A percentile compares a stretch with the other conserved stretches of the same genome.
Evolutionary conservation across 2,797 vertebrate genomes (phyloP).

Genomic region (Gobio occitaniae): DNA sequence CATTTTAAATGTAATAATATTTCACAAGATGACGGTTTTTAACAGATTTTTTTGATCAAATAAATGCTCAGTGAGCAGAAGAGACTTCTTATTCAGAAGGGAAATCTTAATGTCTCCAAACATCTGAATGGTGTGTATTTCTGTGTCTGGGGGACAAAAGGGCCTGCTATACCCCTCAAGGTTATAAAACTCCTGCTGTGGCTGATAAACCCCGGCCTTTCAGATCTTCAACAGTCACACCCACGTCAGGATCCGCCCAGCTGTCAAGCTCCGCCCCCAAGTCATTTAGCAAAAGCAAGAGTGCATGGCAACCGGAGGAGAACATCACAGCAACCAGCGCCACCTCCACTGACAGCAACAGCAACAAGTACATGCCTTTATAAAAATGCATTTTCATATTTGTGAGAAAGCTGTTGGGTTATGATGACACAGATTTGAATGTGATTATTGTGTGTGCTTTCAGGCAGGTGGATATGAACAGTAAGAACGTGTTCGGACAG

Average conservation of each 20-base stretch:
- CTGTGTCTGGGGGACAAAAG: conserved; percentile 55
- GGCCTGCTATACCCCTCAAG: conserved; percentile 82
- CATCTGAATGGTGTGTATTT: conserved; percentile 5
- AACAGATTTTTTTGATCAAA: not conserved
- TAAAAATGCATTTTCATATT: not conserved
- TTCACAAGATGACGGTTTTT: not conserved
- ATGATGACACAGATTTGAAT: not conserved
- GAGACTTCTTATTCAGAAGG: not conserved
- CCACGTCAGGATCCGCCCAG: conserved; percentile 75
- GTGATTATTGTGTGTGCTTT: conserved; percentile 38
- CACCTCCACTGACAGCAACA: conserved; percentile 70
- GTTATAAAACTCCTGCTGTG: conserved; percentile 78
- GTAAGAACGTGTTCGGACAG: conserved; percentile 93
- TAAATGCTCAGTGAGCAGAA: not conserved
- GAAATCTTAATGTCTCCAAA: not conserved
- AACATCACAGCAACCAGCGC: conserved; percentile 66
- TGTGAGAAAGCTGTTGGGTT: not conserved
- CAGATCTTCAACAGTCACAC: conserved; percentile 70
- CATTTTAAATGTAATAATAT: not conserved
- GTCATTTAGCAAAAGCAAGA: conserved; percentile 82
- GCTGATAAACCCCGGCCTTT: conserved; percentile 74
- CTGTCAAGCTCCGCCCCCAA: conserved; percentile 90
- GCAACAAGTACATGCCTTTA: conserved; percentile 67
- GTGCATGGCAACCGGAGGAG: conserved; percentile 79
- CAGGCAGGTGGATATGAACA: conserved; percentile 87